Conservation (phyloP, 92 coral and sea anemone species). For the Bergia sp. region DNA sequence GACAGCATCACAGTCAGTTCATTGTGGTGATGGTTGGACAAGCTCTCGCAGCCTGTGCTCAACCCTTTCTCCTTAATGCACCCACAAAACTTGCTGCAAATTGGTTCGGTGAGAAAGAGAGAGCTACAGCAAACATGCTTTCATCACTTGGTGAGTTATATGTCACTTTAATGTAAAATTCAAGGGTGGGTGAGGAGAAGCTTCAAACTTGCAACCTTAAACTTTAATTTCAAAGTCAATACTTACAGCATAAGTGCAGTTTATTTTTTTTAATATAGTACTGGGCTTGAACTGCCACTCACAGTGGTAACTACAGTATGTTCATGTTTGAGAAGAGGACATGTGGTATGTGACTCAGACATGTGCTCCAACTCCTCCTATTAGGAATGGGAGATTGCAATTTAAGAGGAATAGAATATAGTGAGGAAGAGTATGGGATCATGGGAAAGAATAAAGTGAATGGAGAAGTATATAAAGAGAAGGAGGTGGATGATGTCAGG, state of each 20-base stretch:
- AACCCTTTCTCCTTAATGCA: slow-evolving; percentile 82
- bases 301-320: too few species aligned
- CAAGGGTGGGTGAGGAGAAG: too few species aligned
- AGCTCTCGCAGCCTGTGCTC: slow-evolving; percentile 79
- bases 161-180: neutral
- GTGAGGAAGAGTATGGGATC: neutral
- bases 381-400: neutral
- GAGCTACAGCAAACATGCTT: slow-evolving; percentile 90
- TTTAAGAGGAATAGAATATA: neutral
- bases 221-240: too few species aligned
- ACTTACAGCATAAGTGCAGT: too few species aligned
- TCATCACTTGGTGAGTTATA: slow-evolving; percentile 73
- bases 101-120: slow-evolving; percentile 91
- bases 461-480: neutral
- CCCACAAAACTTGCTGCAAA: slow-evolving; percentile 96
- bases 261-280: too few species aligned
- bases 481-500: neutral
- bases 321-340: too few species aligned
- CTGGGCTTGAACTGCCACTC: too few species aligned
- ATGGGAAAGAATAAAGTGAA: neutral
- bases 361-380: too few species aligned
- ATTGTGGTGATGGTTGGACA: slow-evolving; percentile 88
- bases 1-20: slow-evolving; percentile 50
- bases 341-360: too few species aligned
- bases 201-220: too few species aligned